These are phyloP conservation scores for Eristalis pertinax DNA, from an alignment of 2,888 invertebrate species.

Conservation along the genomic window DNA sequence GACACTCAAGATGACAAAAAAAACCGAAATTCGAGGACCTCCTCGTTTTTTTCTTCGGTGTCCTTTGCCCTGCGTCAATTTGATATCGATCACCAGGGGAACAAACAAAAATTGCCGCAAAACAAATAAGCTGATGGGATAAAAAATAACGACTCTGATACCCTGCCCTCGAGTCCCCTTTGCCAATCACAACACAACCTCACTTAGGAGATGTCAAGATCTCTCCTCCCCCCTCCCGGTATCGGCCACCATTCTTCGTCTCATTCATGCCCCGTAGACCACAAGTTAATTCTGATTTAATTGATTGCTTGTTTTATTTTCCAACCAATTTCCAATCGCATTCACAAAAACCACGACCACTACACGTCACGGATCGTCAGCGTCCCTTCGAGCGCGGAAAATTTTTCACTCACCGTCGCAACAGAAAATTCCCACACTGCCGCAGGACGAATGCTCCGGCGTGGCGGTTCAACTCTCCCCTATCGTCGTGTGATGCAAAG, in stretches of 20 bases:
- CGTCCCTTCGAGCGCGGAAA: conserved; percentile 56
- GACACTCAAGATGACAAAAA: not conserved
- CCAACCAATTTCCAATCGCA: conserved; percentile 61
- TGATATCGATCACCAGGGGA: not conserved
- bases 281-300: conserved; percentile 53
- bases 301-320: conserved; percentile 70
- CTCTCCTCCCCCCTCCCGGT: not conserved
- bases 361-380: conserved; percentile 66
- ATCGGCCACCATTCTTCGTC: not conserved
- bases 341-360: conserved; percentile 66
- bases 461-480: conserved; percentile 38
- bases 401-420: conserved; percentile 40
- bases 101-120: not conserved
- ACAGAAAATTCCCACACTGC: conserved; percentile 67
- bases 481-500: conserved; percentile 51
- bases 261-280: not conserved
- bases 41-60: not conserved
- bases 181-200: not conserved
- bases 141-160: not conserved
- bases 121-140: not conserved
- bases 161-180: not conserved
- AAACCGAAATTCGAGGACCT: not conserved
- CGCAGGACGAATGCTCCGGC: not conserved
- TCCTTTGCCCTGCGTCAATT: not conserved
- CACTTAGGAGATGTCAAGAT: not conserved